Percentiles rank a stretch among this genome's conserved stretches.
Conservation (phyloP, 2,797 vertebrate genomes). For the Orientallactaga sibirica region DNA sequence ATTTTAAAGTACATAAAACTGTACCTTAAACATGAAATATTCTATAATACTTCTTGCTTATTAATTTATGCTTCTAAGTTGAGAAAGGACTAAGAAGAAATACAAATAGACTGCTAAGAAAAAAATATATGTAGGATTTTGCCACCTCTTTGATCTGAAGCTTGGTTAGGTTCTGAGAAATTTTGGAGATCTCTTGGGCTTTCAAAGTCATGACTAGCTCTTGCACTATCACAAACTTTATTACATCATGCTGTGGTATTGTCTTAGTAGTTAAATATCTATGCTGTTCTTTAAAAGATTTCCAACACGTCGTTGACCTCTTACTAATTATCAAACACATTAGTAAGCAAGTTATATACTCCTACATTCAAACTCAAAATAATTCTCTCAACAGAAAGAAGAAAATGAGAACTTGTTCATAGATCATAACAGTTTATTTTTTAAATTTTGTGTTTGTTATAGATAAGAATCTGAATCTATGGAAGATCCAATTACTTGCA, state of each 20-base stretch:
- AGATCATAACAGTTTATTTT: neutral
- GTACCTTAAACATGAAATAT: neutral
- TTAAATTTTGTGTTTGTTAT: neutral
- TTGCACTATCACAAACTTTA: neutral
- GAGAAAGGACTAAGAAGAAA: neutral
- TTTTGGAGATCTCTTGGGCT: neutral
- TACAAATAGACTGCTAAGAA: neutral
- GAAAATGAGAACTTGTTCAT: too few relatives aligned
- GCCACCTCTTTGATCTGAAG: neutral
- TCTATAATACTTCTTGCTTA: neutral
- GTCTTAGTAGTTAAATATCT: conserved; percentile 5
- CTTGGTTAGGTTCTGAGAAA: neutral
- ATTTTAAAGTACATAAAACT: conserved; percentile 8
- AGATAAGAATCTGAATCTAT: neutral
- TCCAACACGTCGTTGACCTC: neutral
- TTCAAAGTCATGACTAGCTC: neutral
- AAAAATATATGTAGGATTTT: neutral
- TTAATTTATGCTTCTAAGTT: neutral
- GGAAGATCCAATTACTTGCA: neutral
- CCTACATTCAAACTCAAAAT: neutral
- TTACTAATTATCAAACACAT: neutral
- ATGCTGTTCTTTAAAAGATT: neutral
- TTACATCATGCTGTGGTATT: neutral
- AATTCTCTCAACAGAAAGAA: neutral
- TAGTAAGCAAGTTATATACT: neutral